Conservation (phyloP, 2,888 invertebrate genomes). For the Lysandra coridon region DNA sequence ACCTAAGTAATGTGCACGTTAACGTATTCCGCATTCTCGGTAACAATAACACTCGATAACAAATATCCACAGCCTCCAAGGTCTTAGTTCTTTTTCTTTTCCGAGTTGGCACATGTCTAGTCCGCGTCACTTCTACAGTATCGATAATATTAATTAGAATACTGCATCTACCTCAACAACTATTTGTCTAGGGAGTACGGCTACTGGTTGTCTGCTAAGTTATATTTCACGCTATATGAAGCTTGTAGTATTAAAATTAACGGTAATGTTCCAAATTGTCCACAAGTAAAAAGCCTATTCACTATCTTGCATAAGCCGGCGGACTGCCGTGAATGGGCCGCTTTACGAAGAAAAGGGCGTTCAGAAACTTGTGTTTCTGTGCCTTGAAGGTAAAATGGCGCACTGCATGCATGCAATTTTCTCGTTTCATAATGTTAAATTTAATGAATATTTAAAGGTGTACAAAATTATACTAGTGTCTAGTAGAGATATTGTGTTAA, state of each 20-base stretch:
- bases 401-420: background rate
- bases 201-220: background rate
- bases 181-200: background rate
- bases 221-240: background rate
- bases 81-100: no score
- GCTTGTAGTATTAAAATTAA: background rate
- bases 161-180: constrained; percentile 17
- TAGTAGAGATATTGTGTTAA: no score
- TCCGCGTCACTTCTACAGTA: background rate
- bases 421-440: no score
- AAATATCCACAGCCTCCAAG: no score
- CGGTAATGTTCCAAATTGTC: background rate
- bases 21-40: no score
- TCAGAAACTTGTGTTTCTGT: no score
- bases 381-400: background rate
- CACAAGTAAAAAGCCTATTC: background rate
- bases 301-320: no score
- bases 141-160: background rate
- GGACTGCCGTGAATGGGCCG: no score
- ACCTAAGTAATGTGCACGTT: no score
- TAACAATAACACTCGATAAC: no score
- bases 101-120: background rate
- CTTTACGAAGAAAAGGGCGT: background rate
- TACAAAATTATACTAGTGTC: no score
- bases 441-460: no score